A percentile compares a stretch with the other conserved stretches of the same genome.
These are phyloP conservation scores for Drosophila tsacasi DNA, from an alignment of 1,140 invertebrate genomes.

Conservation along the genomic window DNA sequence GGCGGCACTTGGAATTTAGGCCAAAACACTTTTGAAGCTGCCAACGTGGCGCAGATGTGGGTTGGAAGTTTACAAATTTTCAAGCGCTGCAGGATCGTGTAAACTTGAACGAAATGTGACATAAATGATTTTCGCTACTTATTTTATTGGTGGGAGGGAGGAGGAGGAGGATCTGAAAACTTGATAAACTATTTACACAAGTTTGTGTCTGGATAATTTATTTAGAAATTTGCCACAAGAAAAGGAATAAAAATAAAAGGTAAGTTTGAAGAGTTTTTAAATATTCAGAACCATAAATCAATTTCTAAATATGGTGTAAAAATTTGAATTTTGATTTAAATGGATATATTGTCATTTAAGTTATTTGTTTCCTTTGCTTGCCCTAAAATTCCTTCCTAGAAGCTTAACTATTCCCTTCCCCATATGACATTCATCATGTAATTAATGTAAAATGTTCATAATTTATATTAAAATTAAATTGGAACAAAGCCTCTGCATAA, in stretches of 20 bases:
- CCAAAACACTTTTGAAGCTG: conserved; percentile 68
- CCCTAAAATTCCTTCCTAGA: background rate
- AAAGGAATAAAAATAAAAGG: background rate
- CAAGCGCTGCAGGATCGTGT: conserved; percentile 16
- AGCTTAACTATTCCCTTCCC: background rate
- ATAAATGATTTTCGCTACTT: conserved; percentile 46
- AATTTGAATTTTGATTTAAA: background rate
- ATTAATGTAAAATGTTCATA: conserved; percentile 26
- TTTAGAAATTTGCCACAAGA: background rate
- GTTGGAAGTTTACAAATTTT: conserved; percentile 34
- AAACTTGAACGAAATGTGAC: conserved; percentile 54
- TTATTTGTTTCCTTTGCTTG: background rate
- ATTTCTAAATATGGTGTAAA: background rate
- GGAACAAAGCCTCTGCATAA: conserved; percentile 22
- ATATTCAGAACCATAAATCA: too few relatives aligned
- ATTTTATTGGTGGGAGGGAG: background rate
- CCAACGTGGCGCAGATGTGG: conserved; percentile 38
- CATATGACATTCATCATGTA: background rate
- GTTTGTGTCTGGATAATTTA: background rate
- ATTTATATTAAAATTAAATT: conserved; percentile 43
- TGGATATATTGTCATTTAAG: background rate
- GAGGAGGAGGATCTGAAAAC: background rate
- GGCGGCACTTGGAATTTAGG: conserved; percentile 70
- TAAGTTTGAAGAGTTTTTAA: too few relatives aligned
- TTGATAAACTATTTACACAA: conserved; percentile 18